Conservation (phyloP, 2,113 vertebrate species). For the Nipponia nippon region DNA sequence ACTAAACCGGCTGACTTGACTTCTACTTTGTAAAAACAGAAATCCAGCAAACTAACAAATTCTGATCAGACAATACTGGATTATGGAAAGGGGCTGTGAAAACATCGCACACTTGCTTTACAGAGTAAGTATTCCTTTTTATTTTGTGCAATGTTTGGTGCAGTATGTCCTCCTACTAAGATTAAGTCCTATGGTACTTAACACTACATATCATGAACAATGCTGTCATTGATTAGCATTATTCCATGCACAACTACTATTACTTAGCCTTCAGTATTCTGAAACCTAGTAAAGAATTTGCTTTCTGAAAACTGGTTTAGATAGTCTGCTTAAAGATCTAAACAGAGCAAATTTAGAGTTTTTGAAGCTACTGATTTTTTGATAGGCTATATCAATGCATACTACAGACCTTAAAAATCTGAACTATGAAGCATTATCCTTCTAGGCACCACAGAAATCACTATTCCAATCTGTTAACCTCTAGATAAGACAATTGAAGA, state of each 20-base stretch:
- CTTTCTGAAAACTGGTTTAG: not conserved
- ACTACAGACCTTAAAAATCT: not conserved
- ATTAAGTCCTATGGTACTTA: not conserved
- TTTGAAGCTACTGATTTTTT: not conserved
- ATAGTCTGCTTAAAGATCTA: not conserved
- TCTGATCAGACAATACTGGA: not conserved
- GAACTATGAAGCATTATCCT: not conserved
- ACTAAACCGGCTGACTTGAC: not conserved
- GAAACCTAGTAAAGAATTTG: not conserved
- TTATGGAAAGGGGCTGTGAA: not conserved
- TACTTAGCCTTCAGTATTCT: not conserved
- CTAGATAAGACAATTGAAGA: not conserved
- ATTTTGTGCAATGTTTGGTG: not conserved
- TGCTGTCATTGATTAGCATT: not conserved
- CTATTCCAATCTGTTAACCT: not conserved
- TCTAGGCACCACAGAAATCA: not conserved
- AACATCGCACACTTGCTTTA: not conserved
- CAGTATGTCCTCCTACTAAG: not conserved
- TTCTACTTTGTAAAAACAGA: not conserved
- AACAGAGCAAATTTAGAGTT: not conserved
- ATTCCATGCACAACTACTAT: not conserved
- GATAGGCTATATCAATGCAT: not conserved
- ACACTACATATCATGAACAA: not conserved
- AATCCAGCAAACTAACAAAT: not conserved
- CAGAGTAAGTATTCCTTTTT: not conserved